phyloP scores from a whole-genome alignment of 1,140 invertebrate species.

The Heliconius hermathena region DNA sequence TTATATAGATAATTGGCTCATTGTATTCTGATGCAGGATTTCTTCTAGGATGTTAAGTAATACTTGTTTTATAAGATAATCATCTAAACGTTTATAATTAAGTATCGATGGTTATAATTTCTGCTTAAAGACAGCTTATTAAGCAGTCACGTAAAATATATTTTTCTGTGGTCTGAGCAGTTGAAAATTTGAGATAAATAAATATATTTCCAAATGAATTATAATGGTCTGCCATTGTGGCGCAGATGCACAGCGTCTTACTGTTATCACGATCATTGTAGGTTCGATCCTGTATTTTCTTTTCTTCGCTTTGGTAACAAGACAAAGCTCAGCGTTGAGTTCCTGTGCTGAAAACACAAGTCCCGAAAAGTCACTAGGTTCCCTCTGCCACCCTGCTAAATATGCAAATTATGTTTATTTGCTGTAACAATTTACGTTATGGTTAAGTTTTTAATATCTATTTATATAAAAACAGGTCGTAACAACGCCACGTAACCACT shows the following conservation, averaged over 20 bases:
- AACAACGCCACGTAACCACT: not conserved
- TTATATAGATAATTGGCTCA: not conserved
- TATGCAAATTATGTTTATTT: not conserved
- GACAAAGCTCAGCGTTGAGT: no score
- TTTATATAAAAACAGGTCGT: not conserved
- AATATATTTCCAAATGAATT: no score
- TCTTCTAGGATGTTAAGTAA: conserved; percentile 23
- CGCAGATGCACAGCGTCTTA: not conserved
- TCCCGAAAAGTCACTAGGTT: not conserved
- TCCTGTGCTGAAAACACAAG: no score
- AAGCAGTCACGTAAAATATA: not conserved
- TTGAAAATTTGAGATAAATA: no score
- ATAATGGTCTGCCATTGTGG: no score
- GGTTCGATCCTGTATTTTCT: no score
- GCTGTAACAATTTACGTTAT: not conserved
- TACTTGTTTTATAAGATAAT: not conserved
- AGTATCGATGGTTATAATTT: not conserved
- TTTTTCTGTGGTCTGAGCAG: not conserved
- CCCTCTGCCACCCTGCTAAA: not conserved
- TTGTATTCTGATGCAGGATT: conserved; percentile 20
- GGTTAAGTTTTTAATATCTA: not conserved
- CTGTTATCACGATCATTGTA: no score
- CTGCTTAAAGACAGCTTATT: not conserved
- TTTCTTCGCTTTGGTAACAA: no score
- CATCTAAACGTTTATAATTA: not conserved